Percentiles rank a stretch among this genome's conserved stretches.
phyloP scores from a whole-genome alignment of 2,888 invertebrate genomes.

The Cataglyphis cursor region DNA sequence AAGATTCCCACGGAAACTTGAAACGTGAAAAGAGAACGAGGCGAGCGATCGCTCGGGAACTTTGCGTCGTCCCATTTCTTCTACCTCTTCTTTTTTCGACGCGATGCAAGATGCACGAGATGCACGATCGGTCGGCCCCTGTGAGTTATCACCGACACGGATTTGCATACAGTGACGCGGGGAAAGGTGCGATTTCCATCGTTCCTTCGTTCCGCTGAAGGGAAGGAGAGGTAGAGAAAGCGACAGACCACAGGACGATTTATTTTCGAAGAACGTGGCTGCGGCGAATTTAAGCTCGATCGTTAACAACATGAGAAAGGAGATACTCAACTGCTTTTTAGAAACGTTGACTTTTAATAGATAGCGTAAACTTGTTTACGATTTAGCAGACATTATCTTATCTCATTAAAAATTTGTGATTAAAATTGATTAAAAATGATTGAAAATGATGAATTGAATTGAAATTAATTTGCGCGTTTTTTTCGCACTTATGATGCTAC shows the following conservation, averaged over 20 bases:
- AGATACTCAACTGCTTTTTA: not conserved
- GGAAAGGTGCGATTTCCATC: slow-evolving; percentile 65
- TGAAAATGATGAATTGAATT: not conserved
- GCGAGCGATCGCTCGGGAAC: slow-evolving; percentile 14
- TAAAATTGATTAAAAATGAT: not conserved
- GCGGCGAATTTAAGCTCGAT: not conserved
- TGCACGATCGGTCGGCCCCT: slow-evolving; percentile 64
- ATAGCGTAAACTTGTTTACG: not conserved
- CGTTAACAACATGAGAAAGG: not conserved
- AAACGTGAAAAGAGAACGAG: slow-evolving; percentile 38
- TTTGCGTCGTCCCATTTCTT: slow-evolving; percentile 51
- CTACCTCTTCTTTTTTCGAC: slow-evolving; percentile 49
- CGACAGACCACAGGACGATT: slow-evolving; percentile 8
- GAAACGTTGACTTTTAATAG: not conserved
- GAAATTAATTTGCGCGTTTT: not conserved
- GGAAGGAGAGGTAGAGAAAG: slow-evolving; percentile 53
- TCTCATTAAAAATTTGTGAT: not conserved
- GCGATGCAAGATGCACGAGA: slow-evolving; percentile 60
- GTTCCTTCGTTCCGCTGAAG: slow-evolving; percentile 18
- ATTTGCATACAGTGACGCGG: slow-evolving; percentile 63
- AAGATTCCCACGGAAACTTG: slow-evolving; percentile 59
- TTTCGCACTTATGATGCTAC: not conserved
- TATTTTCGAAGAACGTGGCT: slow-evolving; percentile 17
- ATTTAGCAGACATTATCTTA: not conserved
- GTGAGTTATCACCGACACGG: slow-evolving; percentile 63